phyloP scores from a whole-genome alignment of 2,888 invertebrate species.

The Rhagophthalmus giganteus region DNA sequence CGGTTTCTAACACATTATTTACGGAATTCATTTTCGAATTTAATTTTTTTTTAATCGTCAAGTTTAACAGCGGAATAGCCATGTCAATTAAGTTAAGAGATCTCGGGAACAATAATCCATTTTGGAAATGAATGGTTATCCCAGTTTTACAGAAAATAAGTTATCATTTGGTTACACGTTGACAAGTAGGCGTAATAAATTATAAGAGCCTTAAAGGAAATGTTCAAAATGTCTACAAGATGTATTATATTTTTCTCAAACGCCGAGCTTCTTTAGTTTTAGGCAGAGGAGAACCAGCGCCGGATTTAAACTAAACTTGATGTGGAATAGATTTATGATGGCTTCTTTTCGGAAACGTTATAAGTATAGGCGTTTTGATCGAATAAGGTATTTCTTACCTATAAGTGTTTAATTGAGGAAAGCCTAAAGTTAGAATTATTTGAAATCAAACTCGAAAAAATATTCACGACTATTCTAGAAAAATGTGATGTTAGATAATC shows the following conservation, averaged over 20 bases:
- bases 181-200: conserved; percentile 51
- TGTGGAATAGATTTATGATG: too few relatives aligned
- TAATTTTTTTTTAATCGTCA: neutral
- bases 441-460: too few relatives aligned
- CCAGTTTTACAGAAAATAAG: conserved; percentile 44
- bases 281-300: neutral
- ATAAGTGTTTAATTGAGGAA: too few relatives aligned
- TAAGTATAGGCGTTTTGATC: too few relatives aligned
- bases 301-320: neutral
- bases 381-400: too few relatives aligned
- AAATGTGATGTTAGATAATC: too few relatives aligned
- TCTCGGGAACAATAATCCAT: conserved; percentile 12
- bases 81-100: too few relatives aligned
- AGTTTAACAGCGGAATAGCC: neutral
- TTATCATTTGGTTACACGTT: conserved; percentile 48
- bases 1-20: conserved; percentile 1
- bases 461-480: too few relatives aligned
- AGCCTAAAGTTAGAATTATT: too few relatives aligned
- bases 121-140: conserved; percentile 11
- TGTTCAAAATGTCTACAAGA: conserved; percentile 50
- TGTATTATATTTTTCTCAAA: conserved; percentile 49
- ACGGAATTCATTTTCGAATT: too few relatives aligned
- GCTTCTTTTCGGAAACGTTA: too few relatives aligned
- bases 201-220: conserved; percentile 53
- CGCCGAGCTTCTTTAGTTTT: conserved; percentile 15